Base-by-base conservation (phyloP, 2,888 invertebrate genomes). In the Zygothrica quintamaculata region DNA sequence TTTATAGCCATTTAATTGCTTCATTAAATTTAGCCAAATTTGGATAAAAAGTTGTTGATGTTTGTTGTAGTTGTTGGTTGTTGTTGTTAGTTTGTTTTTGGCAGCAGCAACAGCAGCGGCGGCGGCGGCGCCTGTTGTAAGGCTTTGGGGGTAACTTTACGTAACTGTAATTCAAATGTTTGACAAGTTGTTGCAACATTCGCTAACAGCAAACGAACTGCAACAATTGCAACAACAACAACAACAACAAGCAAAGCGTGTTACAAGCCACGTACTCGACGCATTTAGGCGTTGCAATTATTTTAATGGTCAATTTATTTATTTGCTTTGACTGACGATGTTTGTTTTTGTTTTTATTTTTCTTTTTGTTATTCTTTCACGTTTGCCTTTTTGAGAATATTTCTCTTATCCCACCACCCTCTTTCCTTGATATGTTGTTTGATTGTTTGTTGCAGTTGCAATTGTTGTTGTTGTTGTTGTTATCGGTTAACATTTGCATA, bases 11-110 rank as follows among this genome's bases (percentile, higher is more conserved):
- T 74, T 87, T 88, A 88, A 88, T 88, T 88, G 88, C 88, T 88
- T 88, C 88, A 88, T 88, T 88, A 88, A 88, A 79, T 87, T 77
- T 80, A 65, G 75, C 88, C 88, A 88, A 88, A 88, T 88, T 88
- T 85, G 88, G 88, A 56, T 53, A 82, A 60, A 39, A 44, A 55
- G 40, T 53, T 59, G 46, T 26, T 37, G 39, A 9, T 39, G n/a
- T 11, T 12, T 36, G 36, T 12, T 36, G 36, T 36, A 12, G 36
- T 36, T 36, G 36, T 36, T 15, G 16, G 16, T 42, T 46, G 68
- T 53, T 69, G 67, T 47, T 51, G 51, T 34, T 39, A 26, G n/a
- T n/a, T 34, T 62, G 56, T 18, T 40, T 46, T 31, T 43, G 48
- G 13, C 15, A 43, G 42, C 50, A n/a, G n/a, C n/a, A n/a, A n/a